Base-by-base conservation (phyloP, 1,140 invertebrate genomes). In the Akabosia matsudoensis region DNA sequence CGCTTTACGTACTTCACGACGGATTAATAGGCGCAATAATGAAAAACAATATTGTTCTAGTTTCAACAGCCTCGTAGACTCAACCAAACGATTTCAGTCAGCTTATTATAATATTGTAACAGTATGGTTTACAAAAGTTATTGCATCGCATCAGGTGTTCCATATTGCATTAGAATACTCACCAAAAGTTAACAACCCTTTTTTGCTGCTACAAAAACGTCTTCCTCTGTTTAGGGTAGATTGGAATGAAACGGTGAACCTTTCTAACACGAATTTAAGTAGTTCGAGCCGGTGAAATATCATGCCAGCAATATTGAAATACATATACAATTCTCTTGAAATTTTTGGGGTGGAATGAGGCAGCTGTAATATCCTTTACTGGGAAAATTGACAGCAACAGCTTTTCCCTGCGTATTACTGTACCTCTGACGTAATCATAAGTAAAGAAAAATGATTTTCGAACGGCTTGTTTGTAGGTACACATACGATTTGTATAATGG, bases 121-220 rank as follows among this genome's bases (percentile, higher is more conserved):
- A 45, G 37, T 45, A 45, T 45, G 18, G 18, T 45, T n/a, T 67
- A 30, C 61, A 13, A n/a, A 67, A 67, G 24, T 67, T 67, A 67
- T 67, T 67, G 30, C 61, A 7, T 16, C 31, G 61, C 31, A 67
- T 67, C 61, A 67, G 61, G 61, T 67, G 61, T n/a, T 67, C 61
- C 7, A 24, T 67, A 67, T 31, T 28, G 31, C 61, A 61, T 61
- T 16, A 61, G 54, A 13, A 24, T 61, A 4, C 54, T 10, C 24
- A 45, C 37, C 7, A 7, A 18, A 61, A 61, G n/a, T 67, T 67
- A 30, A 31, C 28, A 31, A 67, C 24, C 61, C 24, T 67, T 67
- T 67, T 67, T 61, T 7, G 54, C 37, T n/a, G n/a, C n/a, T n/a
- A n/a, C n/a, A n/a, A n/a, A n/a, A n/a, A n/a, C n/a, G n/a, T n/a